A percentile compares a stretch with the other conserved stretches of the same genome.
Evolutionary conservation across 2,888 invertebrate species (phyloP).

Genomic region (Morpho deidamia): DNA sequence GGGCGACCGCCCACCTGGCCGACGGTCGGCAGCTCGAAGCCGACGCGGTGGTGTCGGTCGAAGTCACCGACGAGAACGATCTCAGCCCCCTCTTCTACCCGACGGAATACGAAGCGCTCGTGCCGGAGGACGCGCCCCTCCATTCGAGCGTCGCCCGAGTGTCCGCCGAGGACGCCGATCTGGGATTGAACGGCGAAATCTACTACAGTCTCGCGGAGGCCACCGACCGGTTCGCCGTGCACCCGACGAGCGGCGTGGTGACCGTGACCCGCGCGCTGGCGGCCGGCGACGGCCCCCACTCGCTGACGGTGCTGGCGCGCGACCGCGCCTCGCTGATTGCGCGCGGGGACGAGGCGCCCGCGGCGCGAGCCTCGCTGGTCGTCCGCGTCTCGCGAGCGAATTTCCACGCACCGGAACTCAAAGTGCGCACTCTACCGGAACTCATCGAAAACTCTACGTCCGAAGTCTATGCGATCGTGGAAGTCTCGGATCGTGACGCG

Average conservation of each 20-base stretch:
- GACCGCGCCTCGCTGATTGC: constrained; percentile 87
- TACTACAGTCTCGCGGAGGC: constrained; percentile 94
- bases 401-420: constrained; percentile 90
- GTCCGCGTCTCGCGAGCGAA: constrained; percentile 91
- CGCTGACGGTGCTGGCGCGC: constrained; percentile 88
- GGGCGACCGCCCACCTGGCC: constrained; percentile 77
- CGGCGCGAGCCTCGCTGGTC: constrained; percentile 87
- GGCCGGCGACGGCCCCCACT: constrained; percentile 83
- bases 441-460: constrained; percentile 89
- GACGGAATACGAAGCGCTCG: constrained; percentile 90
- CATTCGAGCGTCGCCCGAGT: constrained; percentile 89
- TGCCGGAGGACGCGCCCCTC: constrained; percentile 92
- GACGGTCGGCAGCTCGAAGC: constrained; percentile 82
- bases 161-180: constrained; percentile 96
- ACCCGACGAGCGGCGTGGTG: constrained; percentile 94
- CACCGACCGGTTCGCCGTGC: constrained; percentile 92
- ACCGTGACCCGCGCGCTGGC: constrained; percentile 88
- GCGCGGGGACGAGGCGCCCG: constrained; percentile 76
- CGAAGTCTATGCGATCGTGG: constrained; percentile 93
- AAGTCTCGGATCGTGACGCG: constrained; percentile 88
- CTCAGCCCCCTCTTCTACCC: constrained; percentile 96
- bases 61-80: constrained; percentile 91
- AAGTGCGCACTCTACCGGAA: constrained; percentile 87
- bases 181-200: constrained; percentile 97
- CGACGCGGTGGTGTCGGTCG: constrained; percentile 84